These are phyloP conservation scores for Catostomus latipinnis DNA, from an alignment of 2,797 vertebrate species.

Conservation along the genomic window DNA sequence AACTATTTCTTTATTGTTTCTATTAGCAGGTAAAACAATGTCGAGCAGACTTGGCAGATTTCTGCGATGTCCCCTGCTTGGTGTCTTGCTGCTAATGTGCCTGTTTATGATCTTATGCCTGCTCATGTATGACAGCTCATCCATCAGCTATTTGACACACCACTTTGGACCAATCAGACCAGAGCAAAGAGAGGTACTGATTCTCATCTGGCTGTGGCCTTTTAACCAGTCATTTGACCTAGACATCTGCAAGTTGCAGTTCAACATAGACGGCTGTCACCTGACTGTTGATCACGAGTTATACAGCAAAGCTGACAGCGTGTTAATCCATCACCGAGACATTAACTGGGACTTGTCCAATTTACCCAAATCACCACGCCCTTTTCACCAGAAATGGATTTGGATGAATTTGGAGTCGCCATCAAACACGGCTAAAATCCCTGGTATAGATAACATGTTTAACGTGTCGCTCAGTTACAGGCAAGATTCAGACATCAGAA, in stretches of 20 bases:
- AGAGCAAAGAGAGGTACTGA: conserved; percentile 77
- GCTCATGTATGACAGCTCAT: background rate
- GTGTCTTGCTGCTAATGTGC: background rate
- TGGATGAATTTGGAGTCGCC: conserved; percentile 88
- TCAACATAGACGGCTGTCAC: conserved; percentile 81
- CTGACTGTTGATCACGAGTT: conserved; percentile 81
- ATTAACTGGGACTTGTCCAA: conserved; percentile 84
- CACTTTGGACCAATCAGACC: conserved; percentile 64
- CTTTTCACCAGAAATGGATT: conserved; percentile 84
- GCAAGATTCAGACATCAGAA: conserved; percentile 81
- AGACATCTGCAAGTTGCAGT: conserved; percentile 78
- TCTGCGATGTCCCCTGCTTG: background rate
- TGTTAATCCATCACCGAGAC: conserved; percentile 85
- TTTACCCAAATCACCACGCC: conserved; percentile 79
- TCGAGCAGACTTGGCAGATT: background rate
- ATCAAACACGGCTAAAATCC: conserved; percentile 79
- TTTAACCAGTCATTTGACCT: conserved; percentile 83
- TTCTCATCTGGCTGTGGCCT: conserved; percentile 86
- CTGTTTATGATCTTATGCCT: conserved; percentile 1
- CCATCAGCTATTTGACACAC: background rate
- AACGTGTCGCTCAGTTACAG: conserved; percentile 82
- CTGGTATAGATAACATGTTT: conserved; percentile 82
- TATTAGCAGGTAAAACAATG: conserved; percentile 11
- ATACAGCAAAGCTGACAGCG: conserved; percentile 80
- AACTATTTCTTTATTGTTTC: background rate